A percentile compares a stretch with the other conserved stretches of the same genome.
These are phyloP conservation scores for Porites divaricata DNA, from an alignment of 92 coral and sea anemone species.

Conservation along the genomic window DNA sequence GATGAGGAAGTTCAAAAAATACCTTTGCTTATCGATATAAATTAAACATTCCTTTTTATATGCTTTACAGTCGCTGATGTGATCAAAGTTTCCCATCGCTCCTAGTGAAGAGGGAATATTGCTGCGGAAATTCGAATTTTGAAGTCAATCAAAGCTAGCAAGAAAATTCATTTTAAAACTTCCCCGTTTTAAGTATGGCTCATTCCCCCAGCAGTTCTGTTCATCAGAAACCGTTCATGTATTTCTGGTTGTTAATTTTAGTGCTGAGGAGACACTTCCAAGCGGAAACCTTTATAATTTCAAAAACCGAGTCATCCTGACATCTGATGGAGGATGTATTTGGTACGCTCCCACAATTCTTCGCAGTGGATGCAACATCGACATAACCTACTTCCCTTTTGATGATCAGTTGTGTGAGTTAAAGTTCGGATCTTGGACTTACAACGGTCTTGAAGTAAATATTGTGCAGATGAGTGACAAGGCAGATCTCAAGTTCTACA, in stretches of 20 bases:
- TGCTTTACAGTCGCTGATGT: too few relatives aligned
- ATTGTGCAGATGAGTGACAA: slow-evolving; percentile 72
- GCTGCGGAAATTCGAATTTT: neutral
- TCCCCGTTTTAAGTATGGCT: neutral
- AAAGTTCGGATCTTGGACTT: slow-evolving; percentile 71
- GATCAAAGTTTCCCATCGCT: too few relatives aligned
- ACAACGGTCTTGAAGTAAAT: slow-evolving; percentile 52
- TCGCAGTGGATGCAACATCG: slow-evolving; percentile 60
- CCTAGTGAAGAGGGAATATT: too few relatives aligned
- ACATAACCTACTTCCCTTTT: slow-evolving; percentile 67
- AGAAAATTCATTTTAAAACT: neutral
- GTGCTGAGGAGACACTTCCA: slow-evolving; percentile 51
- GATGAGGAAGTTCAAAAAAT: too few relatives aligned
- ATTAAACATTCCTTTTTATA: too few relatives aligned
- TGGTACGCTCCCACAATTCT: slow-evolving; percentile 65
- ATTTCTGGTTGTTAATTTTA: neutral
- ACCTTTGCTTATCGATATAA: too few relatives aligned
- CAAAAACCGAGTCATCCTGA: slow-evolving; percentile 49
- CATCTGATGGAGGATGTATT: slow-evolving; percentile 44
- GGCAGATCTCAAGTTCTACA: slow-evolving; percentile 76
- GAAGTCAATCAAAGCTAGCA: neutral
- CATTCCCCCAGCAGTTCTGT: too few relatives aligned
- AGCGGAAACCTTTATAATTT: slow-evolving; percentile 51
- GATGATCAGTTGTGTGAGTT: slow-evolving; percentile 61
- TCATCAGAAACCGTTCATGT: too few relatives aligned